Evolutionary conservation across 1,140 invertebrate genomes (phyloP).

Genomic region (Diplogasteroides magnus): DNA sequence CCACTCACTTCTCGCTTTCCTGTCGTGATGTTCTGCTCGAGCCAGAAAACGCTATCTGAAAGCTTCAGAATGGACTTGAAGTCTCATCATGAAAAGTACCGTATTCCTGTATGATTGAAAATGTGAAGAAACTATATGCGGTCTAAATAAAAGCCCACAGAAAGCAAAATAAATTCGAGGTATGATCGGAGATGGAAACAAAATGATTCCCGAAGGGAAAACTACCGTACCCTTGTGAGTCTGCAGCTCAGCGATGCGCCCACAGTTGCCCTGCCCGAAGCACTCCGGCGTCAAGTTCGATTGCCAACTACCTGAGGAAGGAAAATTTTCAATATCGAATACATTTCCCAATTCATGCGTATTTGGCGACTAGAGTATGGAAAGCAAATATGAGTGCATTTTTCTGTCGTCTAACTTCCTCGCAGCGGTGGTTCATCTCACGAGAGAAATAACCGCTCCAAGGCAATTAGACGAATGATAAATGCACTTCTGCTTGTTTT

Average conservation of each 20-base stretch:
- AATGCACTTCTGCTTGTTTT: no score
- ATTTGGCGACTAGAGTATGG: no score
- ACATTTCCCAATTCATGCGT: no score
- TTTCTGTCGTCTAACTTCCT: no score
- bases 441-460: no score
- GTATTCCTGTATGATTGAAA: not conserved
- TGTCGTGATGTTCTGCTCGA: conserved; percentile 37
- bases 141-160: not conserved
- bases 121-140: not conserved
- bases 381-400: no score
- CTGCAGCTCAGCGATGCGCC: conserved; percentile 39
- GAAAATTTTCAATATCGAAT: no score
- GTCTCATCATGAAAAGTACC: not conserved
- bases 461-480: no score
- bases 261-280: conserved; percentile 50
- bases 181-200: not conserved
- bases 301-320: conserved; percentile 55
- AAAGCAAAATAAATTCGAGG: not conserved
- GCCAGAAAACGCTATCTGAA: conserved; percentile 39
- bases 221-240: conserved; percentile 17
- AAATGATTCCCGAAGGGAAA: conserved; percentile 9
- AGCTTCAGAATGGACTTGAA: not conserved
- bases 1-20: conserved; percentile 39
- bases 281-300: conserved; percentile 54
- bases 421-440: no score